A percentile compares a stretch with the other conserved stretches of the same genome.
These are phyloP conservation scores for Sphenopsis melanotis DNA, from an alignment of 2,797 vertebrate species.

Conservation along the genomic window DNA sequence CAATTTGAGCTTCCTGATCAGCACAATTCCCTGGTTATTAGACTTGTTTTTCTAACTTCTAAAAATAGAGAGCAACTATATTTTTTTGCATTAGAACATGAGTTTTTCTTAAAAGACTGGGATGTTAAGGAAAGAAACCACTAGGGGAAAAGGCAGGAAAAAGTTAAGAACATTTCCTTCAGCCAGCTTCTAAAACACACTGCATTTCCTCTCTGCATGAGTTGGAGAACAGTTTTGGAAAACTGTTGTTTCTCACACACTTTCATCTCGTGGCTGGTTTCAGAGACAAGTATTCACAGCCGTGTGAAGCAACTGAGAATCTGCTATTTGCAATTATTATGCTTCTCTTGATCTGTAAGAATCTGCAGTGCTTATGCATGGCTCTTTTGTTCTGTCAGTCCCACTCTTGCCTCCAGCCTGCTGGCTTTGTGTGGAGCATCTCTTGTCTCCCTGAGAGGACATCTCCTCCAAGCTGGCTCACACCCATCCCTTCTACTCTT, in stretches of 20 bases:
- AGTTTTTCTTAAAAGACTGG: conserved; percentile 8
- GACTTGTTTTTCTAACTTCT: conserved; percentile 25
- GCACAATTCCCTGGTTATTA: conserved; percentile 12
- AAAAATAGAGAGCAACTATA: conserved; percentile 48
- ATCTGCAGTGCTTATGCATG: background rate
- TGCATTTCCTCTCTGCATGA: conserved; percentile 9
- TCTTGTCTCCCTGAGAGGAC: background rate
- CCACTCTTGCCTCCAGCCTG: background rate
- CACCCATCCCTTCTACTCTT: background rate
- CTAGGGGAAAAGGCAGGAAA: conserved; percentile 43
- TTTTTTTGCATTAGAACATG: conserved; percentile 35
- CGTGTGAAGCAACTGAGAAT: conserved; percentile 2
- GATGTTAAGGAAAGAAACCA: conserved; percentile 37
- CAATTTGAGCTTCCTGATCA: conserved; percentile 14
- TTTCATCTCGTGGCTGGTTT: conserved; percentile 2
- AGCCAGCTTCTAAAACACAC: conserved; percentile 41
- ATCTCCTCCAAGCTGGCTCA: background rate
- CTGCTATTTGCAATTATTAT: background rate
- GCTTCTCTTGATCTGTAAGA: background rate
- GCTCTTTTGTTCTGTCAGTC: background rate
- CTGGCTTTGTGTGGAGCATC: background rate
- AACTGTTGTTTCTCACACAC: background rate
- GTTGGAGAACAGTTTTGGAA: conserved; percentile 20
- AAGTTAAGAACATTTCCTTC: conserved; percentile 48
- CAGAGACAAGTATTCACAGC: conserved; percentile 23